Evolutionary conservation across 2,888 invertebrate genomes (phyloP), one percentile per base, ranked within the genome.

Genomic region (Agonopterix heracliana): DNA sequence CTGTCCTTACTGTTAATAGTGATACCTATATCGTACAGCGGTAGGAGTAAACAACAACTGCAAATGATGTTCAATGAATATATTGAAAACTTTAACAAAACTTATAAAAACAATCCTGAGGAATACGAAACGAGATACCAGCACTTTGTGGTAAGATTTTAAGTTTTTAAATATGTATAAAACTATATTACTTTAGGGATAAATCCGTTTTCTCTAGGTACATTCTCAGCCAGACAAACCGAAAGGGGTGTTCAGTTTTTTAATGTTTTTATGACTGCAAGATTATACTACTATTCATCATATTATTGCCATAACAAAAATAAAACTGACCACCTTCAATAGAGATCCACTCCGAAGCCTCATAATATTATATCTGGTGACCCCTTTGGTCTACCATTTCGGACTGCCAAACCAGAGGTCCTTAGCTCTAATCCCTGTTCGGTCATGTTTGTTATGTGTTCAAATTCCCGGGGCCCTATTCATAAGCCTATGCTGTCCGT

Each of bases 21-120:
- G 7, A 71, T 87, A 59, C 86, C 87, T 2, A 43, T 87, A 12
- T 59, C 71, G 3, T 68, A 79, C 46, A 54, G 63, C 2, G 54
- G 67, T 13, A 63, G 57, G 48, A 63, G 63, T 47, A 63, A 71
- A 44, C 62, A 77, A 48, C 64, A 77, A 54, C 55, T 83, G 34
- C 68, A 74, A 51, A 65, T 79, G 10, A 68, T 82, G 61, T 91
- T 91, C 56, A 72, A 88, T 46, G 72, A 83, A 17, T 92, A 90
- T 56, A 74, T 90, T 10, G 56, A 74, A 59, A 80, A 85, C 63
- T 91, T 82, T 59, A 90, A 91, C 63, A 91, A 90, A 81, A 81
- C 75, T 59, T 92, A 92, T 61, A 72, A 69, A 61, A 66, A 73
- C 51, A 78, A 77, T 49, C 73, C 81, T 0, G 74, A 71, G 3